These are phyloP conservation scores for Pemphredon lugubris DNA, from an alignment of 2,888 invertebrate genomes.

Conservation along the genomic window DNA sequence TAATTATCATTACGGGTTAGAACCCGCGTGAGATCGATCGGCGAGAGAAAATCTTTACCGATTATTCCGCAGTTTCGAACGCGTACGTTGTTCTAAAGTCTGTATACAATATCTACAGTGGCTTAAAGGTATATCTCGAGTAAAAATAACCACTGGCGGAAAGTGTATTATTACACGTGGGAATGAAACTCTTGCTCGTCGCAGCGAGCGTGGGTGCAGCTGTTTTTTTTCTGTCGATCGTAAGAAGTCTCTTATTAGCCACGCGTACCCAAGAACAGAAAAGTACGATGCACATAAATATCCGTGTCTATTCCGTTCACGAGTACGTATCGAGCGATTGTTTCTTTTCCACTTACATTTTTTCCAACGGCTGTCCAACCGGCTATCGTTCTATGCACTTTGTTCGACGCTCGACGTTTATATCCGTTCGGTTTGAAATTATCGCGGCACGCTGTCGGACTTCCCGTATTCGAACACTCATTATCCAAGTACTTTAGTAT, in stretches of 20 bases:
- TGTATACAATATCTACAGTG: background rate
- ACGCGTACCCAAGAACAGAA: background rate
- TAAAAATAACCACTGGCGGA: conserved; percentile 8
- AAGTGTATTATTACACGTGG: conserved; percentile 40
- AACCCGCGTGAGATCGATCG: too few relatives aligned
- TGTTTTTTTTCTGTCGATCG: conserved; percentile 35
- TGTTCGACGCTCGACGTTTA: too few relatives aligned
- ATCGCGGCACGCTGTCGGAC: too few relatives aligned
- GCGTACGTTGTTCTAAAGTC: background rate
- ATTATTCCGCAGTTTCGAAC: too few relatives aligned
- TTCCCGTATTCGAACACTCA: too few relatives aligned
- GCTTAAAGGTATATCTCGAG: background rate
- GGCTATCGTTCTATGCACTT: too few relatives aligned
- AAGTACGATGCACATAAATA: background rate
- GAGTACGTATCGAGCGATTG: background rate
- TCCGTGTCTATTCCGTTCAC: background rate
- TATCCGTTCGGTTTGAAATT: too few relatives aligned
- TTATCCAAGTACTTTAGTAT: too few relatives aligned
- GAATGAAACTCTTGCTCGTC: too few relatives aligned
- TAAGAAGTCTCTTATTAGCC: conserved; percentile 9
- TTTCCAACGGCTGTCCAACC: too few relatives aligned
- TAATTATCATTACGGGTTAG: too few relatives aligned
- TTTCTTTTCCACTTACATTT: background rate
- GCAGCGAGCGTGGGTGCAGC: conserved; percentile 11
- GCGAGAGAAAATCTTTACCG: too few relatives aligned